A percentile compares a stretch with the other conserved stretches of the same genome.
Conservation (phyloP, 2,888 invertebrate genomes). For the Cepaea hortensis region DNA sequence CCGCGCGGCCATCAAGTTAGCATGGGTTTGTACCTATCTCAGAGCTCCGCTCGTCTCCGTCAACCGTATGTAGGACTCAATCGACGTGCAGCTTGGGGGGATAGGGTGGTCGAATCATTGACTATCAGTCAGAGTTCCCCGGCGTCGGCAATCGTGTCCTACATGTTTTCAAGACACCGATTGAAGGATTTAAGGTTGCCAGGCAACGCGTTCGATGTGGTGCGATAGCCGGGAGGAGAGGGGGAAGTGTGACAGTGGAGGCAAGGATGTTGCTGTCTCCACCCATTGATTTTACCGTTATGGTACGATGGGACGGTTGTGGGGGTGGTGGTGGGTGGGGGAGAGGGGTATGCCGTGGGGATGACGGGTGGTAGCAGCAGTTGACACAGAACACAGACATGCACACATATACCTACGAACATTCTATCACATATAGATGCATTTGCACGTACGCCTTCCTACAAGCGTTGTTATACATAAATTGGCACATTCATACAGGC, state of each 20-base stretch:
- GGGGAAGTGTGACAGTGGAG: conserved; percentile 10
- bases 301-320: not conserved
- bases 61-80: too few species aligned
- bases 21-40: too few species aligned
- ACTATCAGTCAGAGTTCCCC: not conserved
- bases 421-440: too few species aligned
- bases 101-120: too few species aligned
- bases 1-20: too few species aligned
- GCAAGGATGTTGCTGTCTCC: conserved; percentile 11
- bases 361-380: too few species aligned
- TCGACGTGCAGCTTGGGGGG: too few species aligned
- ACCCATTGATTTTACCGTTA: conserved; percentile 26
- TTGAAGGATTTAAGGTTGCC: conserved; percentile 16
- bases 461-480: not conserved
- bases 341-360: too few species aligned
- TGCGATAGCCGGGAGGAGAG: not conserved
- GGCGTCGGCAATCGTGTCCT: conserved; percentile 1
- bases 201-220: conserved; percentile 37
- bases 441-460: too few species aligned
- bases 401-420: too few species aligned
- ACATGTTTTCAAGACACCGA: not conserved
- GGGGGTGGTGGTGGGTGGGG: not conserved
- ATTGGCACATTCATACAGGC: not conserved
- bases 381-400: too few species aligned
- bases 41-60: too few species aligned